Conservation (phyloP, 1,140 invertebrate species). For the Planococcus citri region DNA sequence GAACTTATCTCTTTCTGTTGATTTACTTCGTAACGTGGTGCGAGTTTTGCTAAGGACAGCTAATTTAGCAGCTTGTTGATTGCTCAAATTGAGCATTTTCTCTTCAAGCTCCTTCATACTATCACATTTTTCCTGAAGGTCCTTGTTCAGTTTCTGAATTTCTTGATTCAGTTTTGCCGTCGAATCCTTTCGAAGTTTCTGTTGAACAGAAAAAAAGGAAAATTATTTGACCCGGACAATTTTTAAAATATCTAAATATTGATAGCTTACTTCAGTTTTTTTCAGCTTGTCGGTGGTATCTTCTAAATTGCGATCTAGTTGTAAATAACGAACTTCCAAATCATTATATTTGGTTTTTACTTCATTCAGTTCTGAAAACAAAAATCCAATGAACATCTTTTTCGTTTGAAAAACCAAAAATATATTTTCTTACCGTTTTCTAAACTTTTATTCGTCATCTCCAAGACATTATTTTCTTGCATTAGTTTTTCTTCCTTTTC, state of each 20-base stretch:
- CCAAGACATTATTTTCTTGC: not conserved
- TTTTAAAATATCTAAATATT: too few relatives aligned
- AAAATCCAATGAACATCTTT: not conserved
- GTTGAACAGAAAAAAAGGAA: not conserved
- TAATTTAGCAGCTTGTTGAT: slow-evolving; percentile 15
- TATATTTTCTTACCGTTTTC: slow-evolving; percentile 7
- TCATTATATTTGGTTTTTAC: not conserved
- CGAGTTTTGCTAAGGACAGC: not conserved
- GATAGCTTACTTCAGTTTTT: not conserved
- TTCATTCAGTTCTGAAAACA: not conserved
- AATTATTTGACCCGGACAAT: too few relatives aligned
- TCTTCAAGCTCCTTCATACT: not conserved
- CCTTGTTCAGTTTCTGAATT: not conserved
- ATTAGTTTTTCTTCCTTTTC: not conserved
- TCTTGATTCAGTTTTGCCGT: not conserved
- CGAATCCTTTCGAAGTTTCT: not conserved
- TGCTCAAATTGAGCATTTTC: slow-evolving; percentile 2
- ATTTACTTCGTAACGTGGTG: not conserved
- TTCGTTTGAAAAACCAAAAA: too few relatives aligned
- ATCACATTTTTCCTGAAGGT: not conserved
- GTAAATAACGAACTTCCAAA: not conserved
- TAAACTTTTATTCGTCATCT: not conserved
- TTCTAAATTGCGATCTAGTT: not conserved
- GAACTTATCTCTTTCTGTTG: slow-evolving; percentile 5
- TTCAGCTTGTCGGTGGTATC: not conserved